A percentile compares a stretch with the other conserved stretches of the same genome.
phyloP scores from a whole-genome alignment of 2,888 invertebrate genomes.

The Crematogaster levior region DNA sequence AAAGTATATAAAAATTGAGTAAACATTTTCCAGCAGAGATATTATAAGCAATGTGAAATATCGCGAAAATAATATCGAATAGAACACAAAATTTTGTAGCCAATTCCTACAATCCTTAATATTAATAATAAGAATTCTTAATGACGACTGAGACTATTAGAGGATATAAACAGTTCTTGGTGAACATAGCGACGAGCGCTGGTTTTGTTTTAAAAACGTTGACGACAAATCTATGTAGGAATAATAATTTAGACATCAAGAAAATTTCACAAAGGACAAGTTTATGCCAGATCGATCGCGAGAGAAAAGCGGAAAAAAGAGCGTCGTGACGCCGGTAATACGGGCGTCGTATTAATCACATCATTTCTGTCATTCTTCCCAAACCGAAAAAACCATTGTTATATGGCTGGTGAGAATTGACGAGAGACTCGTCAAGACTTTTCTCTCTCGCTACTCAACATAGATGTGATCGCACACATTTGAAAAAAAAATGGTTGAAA shows the following conservation, averaged over 20 bases:
- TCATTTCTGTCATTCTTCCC: background rate
- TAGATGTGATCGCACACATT: conserved; percentile 55
- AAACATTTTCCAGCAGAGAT: background rate
- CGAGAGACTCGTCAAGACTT: conserved; percentile 68
- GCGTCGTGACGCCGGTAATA: conserved; percentile 19
- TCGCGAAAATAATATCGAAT: background rate
- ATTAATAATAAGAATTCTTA: too few relatives aligned
- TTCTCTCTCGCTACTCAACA: conserved; percentile 64
- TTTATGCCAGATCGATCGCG: background rate
- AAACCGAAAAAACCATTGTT: conserved; percentile 80
- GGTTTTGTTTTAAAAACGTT: background rate
- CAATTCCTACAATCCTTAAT: background rate
- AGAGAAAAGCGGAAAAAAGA: background rate
- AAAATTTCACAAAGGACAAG: background rate
- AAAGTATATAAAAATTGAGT: background rate
- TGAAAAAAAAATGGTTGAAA: conserved; percentile 76
- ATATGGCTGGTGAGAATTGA: conserved; percentile 77
- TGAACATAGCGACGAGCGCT: background rate
- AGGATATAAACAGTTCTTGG: too few relatives aligned
- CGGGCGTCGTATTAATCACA: background rate
- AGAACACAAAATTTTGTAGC: background rate
- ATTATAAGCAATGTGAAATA: background rate
- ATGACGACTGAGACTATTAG: too few relatives aligned
- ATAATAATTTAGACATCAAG: background rate
- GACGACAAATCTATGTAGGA: background rate